Percentiles rank a stretch among this genome's conserved stretches.
phyloP scores from a whole-genome alignment of 2,888 invertebrate species.

The Nasonovia ribisnigri region DNA sequence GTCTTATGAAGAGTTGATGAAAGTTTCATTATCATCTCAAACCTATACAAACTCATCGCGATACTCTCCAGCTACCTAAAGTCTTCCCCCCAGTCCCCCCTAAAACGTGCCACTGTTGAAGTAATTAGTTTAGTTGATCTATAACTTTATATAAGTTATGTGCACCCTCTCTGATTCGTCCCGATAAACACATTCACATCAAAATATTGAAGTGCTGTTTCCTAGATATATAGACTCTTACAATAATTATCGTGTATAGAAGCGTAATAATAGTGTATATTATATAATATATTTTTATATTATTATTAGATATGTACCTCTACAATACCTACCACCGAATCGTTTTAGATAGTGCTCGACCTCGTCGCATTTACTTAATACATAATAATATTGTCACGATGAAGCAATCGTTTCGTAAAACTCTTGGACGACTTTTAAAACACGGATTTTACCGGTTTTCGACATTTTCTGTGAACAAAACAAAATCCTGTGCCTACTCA shows the following conservation, averaged over 20 bases:
- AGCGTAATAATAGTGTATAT: too few species aligned
- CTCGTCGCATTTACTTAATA: slow-evolving; percentile 19
- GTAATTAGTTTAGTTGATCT: background rate
- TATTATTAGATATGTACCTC: background rate
- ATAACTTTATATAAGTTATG: background rate
- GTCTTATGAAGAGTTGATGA: background rate
- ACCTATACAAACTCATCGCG: background rate
- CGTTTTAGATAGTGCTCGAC: slow-evolving; percentile 35
- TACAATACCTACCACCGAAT: background rate
- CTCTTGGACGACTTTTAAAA: slow-evolving; percentile 17
- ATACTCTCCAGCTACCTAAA: background rate
- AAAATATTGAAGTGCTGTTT: background rate
- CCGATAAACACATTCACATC: background rate
- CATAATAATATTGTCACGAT: background rate
- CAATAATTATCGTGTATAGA: background rate
- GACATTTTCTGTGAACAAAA: background rate
- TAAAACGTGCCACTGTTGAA: background rate
- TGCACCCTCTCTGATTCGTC: background rate
- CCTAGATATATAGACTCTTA: background rate
- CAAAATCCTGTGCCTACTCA: background rate
- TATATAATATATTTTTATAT: background rate
- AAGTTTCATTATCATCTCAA: background rate
- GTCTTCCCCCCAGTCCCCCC: background rate
- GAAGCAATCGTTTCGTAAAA: slow-evolving; percentile 58
- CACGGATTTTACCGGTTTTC: background rate